A percentile compares a stretch with the other conserved stretches of the same genome.
These are phyloP conservation scores for Oreonectes daqikongensis DNA, from an alignment of 2,797 vertebrate genomes.

Conservation along the genomic window DNA sequence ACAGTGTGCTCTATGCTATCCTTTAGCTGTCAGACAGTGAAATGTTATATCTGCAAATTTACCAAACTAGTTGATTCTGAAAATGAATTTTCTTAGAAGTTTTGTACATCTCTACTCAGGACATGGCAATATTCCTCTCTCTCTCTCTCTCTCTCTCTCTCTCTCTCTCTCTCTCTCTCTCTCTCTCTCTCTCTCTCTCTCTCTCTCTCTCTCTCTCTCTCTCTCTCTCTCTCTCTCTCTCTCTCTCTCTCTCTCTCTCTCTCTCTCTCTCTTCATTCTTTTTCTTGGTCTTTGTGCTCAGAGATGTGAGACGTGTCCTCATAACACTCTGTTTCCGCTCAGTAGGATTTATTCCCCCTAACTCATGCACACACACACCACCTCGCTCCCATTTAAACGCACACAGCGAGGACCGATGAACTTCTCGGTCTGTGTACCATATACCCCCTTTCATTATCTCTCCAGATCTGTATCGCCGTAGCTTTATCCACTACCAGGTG, in stretches of 20 bases:
- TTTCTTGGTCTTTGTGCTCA: conserved; percentile 12
- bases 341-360: conserved; percentile 52
- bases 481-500: conserved; percentile 73
- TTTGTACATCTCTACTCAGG: too few relatives aligned
- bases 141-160: neutral
- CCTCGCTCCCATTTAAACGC: conserved; percentile 41
- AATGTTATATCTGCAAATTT: neutral
- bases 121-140: neutral
- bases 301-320: conserved; percentile 40
- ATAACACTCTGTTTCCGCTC: conserved; percentile 44
- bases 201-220: neutral
- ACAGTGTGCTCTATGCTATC: too few relatives aligned
- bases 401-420: conserved; percentile 32
- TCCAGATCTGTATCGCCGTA: conserved; percentile 61
- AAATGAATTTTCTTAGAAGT: neutral
- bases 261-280: neutral
- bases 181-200: neutral
- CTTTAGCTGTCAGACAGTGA: too few relatives aligned
- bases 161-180: neutral
- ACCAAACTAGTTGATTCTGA: neutral
- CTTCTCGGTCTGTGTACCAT: conserved; percentile 8
- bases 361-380: conserved; percentile 47
- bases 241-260: neutral
- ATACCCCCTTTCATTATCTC: conserved; percentile 40
- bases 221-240: neutral